These are phyloP conservation scores for Lota lota DNA, from an alignment of 2,113 vertebrate genomes.

Conservation along the genomic window DNA sequence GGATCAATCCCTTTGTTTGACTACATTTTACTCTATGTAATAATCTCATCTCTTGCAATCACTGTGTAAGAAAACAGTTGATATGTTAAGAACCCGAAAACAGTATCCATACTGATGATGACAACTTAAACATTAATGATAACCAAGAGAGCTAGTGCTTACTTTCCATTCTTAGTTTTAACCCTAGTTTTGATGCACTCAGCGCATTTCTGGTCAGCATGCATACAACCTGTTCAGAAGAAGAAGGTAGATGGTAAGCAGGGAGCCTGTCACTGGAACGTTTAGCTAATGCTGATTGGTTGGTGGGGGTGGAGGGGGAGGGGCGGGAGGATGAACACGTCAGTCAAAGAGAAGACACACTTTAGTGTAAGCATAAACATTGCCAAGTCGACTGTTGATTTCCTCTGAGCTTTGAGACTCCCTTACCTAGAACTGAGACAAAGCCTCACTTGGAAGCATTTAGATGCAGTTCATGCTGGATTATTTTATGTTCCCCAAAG, in stretches of 20 bases:
- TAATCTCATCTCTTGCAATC: too few relatives aligned
- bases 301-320: conserved; percentile 23
- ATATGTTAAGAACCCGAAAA: too few relatives aligned
- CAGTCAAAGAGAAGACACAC: conserved; percentile 37
- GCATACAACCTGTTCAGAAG: conserved; percentile 44
- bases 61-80: too few relatives aligned
- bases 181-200: too few relatives aligned
- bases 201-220: conserved; percentile 44
- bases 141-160: too few relatives aligned
- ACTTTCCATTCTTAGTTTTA: too few relatives aligned
- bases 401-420: conserved; percentile 39
- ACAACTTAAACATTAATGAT: too few relatives aligned
- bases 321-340: conserved; percentile 46
- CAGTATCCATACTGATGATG: too few relatives aligned
- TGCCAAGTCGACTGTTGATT: conserved; percentile 36
- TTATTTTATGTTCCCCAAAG: conserved; percentile 23
- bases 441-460: conserved; percentile 27
- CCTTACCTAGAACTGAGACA: conserved; percentile 42
- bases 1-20: background rate
- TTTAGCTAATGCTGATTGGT: conserved; percentile 59
- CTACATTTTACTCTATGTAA: too few relatives aligned
- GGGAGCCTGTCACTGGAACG: conserved; percentile 34
- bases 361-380: conserved; percentile 28
- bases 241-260: conserved; percentile 4
- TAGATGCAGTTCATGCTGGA: conserved; percentile 24